Percentiles rank a stretch among this genome's conserved stretches.
These are phyloP conservation scores for Scaptomyza flava DNA, from an alignment of 2,888 invertebrate genomes.

Conservation along the genomic window DNA sequence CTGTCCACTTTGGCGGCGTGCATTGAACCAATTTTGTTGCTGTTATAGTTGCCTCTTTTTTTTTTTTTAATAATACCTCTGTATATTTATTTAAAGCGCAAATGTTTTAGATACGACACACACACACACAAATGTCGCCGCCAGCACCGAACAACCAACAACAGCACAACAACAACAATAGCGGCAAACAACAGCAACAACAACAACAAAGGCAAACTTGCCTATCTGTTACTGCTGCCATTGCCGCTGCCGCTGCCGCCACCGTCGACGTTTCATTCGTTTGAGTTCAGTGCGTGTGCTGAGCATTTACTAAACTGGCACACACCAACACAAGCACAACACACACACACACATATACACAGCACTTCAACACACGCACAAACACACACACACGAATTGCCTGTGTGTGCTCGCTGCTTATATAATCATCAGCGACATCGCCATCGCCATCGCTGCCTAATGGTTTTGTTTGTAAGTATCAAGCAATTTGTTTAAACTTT, in stretches of 20 bases:
- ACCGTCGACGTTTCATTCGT: slow-evolving; percentile 35
- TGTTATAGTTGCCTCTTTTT: slow-evolving; percentile 48
- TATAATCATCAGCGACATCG: slow-evolving; percentile 64
- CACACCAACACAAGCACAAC: slow-evolving; percentile 59
- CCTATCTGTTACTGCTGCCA: slow-evolving; percentile 58
- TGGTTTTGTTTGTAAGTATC: slow-evolving; percentile 75
- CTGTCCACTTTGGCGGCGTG: slow-evolving; percentile 64
- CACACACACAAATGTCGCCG: slow-evolving; percentile 59
- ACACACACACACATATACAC: slow-evolving; percentile 4
- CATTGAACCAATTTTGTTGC: slow-evolving; percentile 72
- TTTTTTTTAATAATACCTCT: slow-evolving; percentile 74
- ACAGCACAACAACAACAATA: slow-evolving; percentile 35
- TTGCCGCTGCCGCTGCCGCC: slow-evolving; percentile 13
- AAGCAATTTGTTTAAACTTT: slow-evolving; percentile 71
- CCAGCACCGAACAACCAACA: slow-evolving; percentile 31
- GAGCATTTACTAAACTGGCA: slow-evolving; percentile 75
- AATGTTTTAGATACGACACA: slow-evolving; percentile 78
- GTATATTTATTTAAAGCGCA: slow-evolving; percentile 79
- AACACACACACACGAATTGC: slow-evolving; percentile 6
- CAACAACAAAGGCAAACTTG: slow-evolving; percentile 69
- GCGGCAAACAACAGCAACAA: slow-evolving; percentile 59
- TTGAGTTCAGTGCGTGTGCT: slow-evolving; percentile 68
- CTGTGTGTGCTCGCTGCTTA: slow-evolving; percentile 55
- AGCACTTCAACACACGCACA: slow-evolving; percentile 4
- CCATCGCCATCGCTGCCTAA: slow-evolving; percentile 56